Base-by-base conservation (phyloP, 1,140 invertebrate genomes). In the Drosophila arizonae region DNA sequence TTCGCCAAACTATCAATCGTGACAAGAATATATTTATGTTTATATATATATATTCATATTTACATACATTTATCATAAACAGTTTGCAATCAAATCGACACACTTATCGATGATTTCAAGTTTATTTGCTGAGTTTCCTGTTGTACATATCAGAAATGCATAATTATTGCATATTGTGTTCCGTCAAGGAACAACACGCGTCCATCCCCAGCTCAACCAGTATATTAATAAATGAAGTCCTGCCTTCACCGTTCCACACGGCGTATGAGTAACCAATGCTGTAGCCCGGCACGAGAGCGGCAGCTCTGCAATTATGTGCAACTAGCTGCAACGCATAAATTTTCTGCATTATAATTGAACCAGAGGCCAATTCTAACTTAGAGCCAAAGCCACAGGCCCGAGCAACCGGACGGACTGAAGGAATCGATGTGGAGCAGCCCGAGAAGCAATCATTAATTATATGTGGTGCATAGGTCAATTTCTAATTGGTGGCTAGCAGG, bases 271-370 rank as follows among this genome's bases (percentile, higher is more conserved):
- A 64, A 61, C 43, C 64, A 79, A 76, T 81, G 48, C 72, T 76
- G 66, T 52, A 55, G 60, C 36, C 80, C 73, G 58, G 66, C 51
- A 65, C 51, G 21, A 39, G 50, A 46, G 39, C 24, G 21, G 41
- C 6, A 15, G n/a, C 41, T 50, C 24, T 39, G 46, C 58, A 86
- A 82, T 82, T 81, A 86, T 70, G 48, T 65, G 17, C 64, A 67
- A 65, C 60, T 69, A 79, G 82, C 82, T 79, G 82, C 79, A 86
- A 61, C 79, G 84, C 82, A 86, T 86, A 86, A 86, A 86, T 86
- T 86, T 86, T 79, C 6, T 41, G 43, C 28, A 46, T 43, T 60
- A 51, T 11, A 28, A 50, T 33, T 43, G 56, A 39, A 39, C 24
- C 64, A 24, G 30, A 36, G 57, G 24, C n/a, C 43, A 5, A 56